Evolutionary conservation across 2,888 invertebrate genomes (phyloP).

Genomic region (Dasypolia templi): DNA sequence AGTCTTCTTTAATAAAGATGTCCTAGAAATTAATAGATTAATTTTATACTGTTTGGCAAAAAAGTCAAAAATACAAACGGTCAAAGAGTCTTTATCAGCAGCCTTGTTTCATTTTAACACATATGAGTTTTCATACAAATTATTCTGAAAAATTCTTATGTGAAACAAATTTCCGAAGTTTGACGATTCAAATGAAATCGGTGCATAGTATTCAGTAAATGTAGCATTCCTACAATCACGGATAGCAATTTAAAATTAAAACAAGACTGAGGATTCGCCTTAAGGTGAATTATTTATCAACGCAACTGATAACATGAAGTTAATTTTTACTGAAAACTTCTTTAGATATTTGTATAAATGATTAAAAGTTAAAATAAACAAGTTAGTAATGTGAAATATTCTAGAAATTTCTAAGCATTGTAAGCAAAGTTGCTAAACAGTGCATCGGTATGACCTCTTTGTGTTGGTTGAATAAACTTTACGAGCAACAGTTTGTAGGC

Average conservation of each 20-base stretch:
- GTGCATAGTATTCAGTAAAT: no score
- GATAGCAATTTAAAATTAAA: no score
- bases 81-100: not conserved
- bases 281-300: not conserved
- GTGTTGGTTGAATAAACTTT: slow-evolving; percentile 84
- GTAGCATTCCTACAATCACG: no score
- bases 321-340: not conserved
- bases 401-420: slow-evolving; percentile 56
- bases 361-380: slow-evolving; percentile 21
- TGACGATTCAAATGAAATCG: no score
- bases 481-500: slow-evolving; percentile 83
- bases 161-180: no score
- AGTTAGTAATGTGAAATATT: slow-evolving; percentile 41
- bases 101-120: not conserved
- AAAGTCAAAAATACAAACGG: no score
- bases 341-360: not conserved
- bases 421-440: slow-evolving; percentile 75
- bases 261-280: no score
- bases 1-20: slow-evolving; percentile 4
- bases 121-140: no score
- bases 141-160: no score
- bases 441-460: slow-evolving; percentile 75
- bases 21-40: slow-evolving; percentile 11
- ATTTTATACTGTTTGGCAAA: slow-evolving; percentile 15
- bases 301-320: not conserved